Conservation (phyloP, 1,140 invertebrate species). For the Phymorhynchus buccinoides region DNA sequence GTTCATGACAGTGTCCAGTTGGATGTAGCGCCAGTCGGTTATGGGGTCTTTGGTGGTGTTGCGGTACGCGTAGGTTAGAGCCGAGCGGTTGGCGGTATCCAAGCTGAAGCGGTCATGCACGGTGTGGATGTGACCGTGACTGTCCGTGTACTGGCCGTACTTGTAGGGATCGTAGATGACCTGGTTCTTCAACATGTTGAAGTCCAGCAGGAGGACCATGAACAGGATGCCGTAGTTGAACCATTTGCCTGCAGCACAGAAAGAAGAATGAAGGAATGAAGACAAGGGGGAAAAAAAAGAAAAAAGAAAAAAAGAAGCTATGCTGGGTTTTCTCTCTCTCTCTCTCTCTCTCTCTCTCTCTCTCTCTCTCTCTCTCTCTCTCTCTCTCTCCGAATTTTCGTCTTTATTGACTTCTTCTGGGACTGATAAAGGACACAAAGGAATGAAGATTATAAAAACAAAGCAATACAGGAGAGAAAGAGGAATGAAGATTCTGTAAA, state of each 20-base stretch:
- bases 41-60: constrained; percentile 69
- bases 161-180: constrained; percentile 76
- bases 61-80: constrained; percentile 72
- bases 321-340: too few species aligned
- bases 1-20: constrained; percentile 76
- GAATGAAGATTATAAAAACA: too few species aligned
- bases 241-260: constrained; percentile 75
- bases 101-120: constrained; percentile 72
- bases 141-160: constrained; percentile 76
- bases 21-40: constrained; percentile 70
- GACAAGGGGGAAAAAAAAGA: too few species aligned
- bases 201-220: constrained; percentile 77
- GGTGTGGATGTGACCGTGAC: constrained; percentile 75
- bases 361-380: too few species aligned
- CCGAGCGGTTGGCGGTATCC: constrained; percentile 66
- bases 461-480: too few species aligned
- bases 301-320: too few species aligned
- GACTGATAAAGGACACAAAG: too few species aligned
- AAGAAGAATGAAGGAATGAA: too few species aligned
- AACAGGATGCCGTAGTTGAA: constrained; percentile 79
- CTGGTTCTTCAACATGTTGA: constrained; percentile 80
- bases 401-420: too few species aligned
- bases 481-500: too few species aligned
- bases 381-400: too few species aligned
- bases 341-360: too few species aligned